Evolutionary conservation across 2,888 invertebrate species (phyloP), one percentile per base, ranked within the genome.

Genomic region (Dugesia japonica): DNA sequence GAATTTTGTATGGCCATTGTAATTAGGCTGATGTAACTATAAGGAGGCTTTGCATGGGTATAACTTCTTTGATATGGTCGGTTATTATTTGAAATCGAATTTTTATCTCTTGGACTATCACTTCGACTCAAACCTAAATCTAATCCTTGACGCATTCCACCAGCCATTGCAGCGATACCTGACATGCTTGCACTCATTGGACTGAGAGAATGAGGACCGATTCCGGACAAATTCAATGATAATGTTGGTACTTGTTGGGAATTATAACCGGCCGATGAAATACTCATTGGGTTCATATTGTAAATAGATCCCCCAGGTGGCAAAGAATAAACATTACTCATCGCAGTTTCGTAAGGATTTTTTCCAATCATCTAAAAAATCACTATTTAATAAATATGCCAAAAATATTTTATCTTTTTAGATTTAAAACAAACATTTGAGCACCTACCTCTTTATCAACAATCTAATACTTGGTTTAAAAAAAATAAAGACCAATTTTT

Each of bases 1-100:
- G 91, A 90, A 85, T 93, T 91, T 87, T 94, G 93, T 82, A 95
- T 95, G 81, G 95, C 94, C 94, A 95, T 94, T 23, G 94, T 94
- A 83, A 95, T 95, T 80, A 95, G 89, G 72, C 92, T 92, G 83
- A 95, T 95, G 88, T 94, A 95, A 74, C 92, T 92, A 85, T 94
- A 95, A 0, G 94, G 94, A 4, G 78, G 78, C 71, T 78, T 78
- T 15, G 78, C 74, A 38, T 78, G 79, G 20, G 79, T 78, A 42
- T 73, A 78, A 38, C 28, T 78, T 26, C 78, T 71, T 27, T 73
- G 71, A 73, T 78, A 78, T n/a, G 77, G 56, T 23, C 73, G 23
- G 23, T 74, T 74, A n/a, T 42, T 71, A 42, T 76, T 77, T 1
- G 76, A 71, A 27, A 27, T 27, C 4, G 72, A 28, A 56, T 56